Conservation (phyloP, 2,113 vertebrate genomes). For the Cynopterus brachyotis region DNA sequence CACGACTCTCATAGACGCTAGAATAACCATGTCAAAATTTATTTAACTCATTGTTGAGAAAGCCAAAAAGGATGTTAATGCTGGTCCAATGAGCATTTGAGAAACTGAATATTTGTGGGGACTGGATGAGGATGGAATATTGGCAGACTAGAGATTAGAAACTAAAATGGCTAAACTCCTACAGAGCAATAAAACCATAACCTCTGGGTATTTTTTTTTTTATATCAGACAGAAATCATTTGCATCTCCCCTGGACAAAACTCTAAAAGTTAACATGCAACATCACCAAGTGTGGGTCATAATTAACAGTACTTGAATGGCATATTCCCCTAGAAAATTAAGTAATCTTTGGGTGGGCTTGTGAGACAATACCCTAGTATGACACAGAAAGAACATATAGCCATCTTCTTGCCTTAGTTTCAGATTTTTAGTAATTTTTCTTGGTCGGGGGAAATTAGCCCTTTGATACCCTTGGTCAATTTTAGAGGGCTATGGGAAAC, state of each 20-base stretch:
- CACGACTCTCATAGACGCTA: neutral
- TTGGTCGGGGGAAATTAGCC: neutral
- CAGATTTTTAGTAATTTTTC: constrained; percentile 11
- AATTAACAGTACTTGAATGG: neutral
- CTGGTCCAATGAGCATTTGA: neutral
- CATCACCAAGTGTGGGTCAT: neutral
- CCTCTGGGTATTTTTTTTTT: neutral
- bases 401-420: neutral
- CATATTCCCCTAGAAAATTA: neutral
- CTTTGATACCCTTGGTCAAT: neutral
- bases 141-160: neutral
- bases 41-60: neutral
- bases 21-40: neutral
- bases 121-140: neutral
- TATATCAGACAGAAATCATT: neutral
- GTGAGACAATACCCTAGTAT: neutral
- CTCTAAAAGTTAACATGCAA: neutral
- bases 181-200: neutral
- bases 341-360: neutral
- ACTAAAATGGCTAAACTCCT: neutral
- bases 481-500: neutral
- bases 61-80: neutral
- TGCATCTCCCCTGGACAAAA: constrained; percentile 4
- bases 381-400: neutral
- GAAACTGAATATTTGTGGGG: neutral